Base-by-base conservation (phyloP, 2,797 vertebrate species). In the Alca torda region DNA sequence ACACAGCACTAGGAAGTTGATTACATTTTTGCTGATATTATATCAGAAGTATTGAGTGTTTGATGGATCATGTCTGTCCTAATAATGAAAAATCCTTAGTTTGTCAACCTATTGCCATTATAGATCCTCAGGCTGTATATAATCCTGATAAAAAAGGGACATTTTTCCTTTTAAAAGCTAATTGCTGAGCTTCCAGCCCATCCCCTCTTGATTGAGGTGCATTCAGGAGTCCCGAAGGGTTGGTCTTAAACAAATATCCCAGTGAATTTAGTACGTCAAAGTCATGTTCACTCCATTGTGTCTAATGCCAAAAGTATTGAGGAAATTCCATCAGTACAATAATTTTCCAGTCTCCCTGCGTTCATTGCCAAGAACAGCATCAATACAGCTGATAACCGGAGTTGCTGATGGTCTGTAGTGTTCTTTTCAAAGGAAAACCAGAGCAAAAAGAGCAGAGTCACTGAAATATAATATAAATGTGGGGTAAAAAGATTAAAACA, bases 241-340 rank as follows among this genome's bases (percentile, higher is more conserved):
- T 97, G 91, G 82, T 79, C 77, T 75, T 95, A 93, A 94, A 87
- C 85, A 97, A 97, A 97, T 93, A 95, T 26, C 8, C 53, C 63
- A 79, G 20, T 74, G 57, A 88, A 84, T 80, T 92, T 64, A 25
- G 87, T 95, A 88, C 81, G 85, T 96, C 95, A 95, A 90, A 97
- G 92, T 77, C 39, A 8, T 25, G 41, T 46, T 95, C 88, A 76
- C 63, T 73, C 60, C 48, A 76, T 90, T 97, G 90, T 97, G 87
- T 91, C 74, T 92, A 88, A 96, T 91, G 88, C 50, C 77, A 93
- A 96, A 94, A 37, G 92, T 28, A 97, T 94, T 95, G 67, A 96
- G 96, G 96, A 97, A 97, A 95, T 95, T 96, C 89, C 84, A 86
- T 59, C 83, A 82, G 43, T 59, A 95, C 86, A 94, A 86, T 78